Evolutionary conservation across 2,888 invertebrate species (phyloP).

Genomic region (Dinocampus coccinellae): DNA sequence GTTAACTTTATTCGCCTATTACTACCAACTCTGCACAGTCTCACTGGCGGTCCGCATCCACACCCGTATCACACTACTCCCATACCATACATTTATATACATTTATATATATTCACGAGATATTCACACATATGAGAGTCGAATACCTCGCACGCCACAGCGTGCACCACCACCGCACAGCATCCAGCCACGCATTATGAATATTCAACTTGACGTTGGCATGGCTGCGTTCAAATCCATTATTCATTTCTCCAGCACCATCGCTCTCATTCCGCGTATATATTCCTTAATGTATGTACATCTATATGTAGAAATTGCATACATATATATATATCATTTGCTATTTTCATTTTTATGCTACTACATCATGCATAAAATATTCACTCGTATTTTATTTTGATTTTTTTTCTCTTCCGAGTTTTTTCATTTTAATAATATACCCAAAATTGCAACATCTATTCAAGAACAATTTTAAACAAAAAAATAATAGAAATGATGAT

Average conservation of each 20-base stretch:
- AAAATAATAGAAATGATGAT: background rate
- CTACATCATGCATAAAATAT: conserved; percentile 17
- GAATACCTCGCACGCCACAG: background rate
- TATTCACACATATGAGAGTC: background rate
- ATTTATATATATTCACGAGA: background rate
- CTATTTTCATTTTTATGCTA: conserved; percentile 3
- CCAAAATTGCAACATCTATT: too few relatives aligned
- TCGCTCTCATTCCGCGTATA: conserved; percentile 44
- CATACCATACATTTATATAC: background rate
- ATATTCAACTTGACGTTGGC: conserved; percentile 62
- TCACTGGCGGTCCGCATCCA: too few relatives aligned
- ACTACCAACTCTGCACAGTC: too few relatives aligned
- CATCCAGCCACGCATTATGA: conserved; percentile 56
- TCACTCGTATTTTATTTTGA: background rate
- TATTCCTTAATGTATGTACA: conserved; percentile 2
- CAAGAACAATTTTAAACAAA: background rate
- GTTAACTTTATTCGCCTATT: too few relatives aligned
- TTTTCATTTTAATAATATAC: too few relatives aligned
- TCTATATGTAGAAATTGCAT: conserved; percentile 10
- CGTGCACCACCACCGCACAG: conserved; percentile 20
- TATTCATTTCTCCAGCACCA: conserved; percentile 65
- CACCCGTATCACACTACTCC: too few relatives aligned
- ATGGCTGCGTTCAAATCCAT: conserved; percentile 67
- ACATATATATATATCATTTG: too few relatives aligned
- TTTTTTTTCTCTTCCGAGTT: too few relatives aligned